Evolutionary conservation across 1,140 invertebrate species (phyloP), one percentile per base, ranked within the genome.

Genomic region (Drosophila azteca): DNA sequence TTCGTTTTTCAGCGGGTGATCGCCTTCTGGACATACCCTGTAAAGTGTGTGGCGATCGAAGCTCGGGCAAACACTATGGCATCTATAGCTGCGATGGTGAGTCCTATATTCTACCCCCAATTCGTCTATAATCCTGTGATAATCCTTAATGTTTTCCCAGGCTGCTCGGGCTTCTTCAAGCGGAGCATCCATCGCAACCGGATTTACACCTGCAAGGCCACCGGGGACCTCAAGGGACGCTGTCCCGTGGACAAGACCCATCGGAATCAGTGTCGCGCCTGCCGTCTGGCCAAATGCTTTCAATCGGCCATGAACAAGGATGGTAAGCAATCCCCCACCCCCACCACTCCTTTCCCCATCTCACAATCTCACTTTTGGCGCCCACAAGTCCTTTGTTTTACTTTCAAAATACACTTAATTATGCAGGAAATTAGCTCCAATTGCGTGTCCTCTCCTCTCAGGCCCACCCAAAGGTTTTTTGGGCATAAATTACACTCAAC

Each of bases 301-400:
- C 96, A 98, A 92, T 97, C 97, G 44, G 96, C 97, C 72, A 99
- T 99, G 98, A 99, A 99, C 92, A 99, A 98, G 94, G 98, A 99
- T 93, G 98, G 98, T 99, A 93, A 97, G 97, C 3, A 11, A 11
- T 20, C 17, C 4, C 22, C 8, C 5, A 1, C 6, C 15, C 31
- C n/a, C 22, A 51, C 2, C 17, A 20, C 17, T 20, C 17, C 24
- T 24, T 24, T 24, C 51, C n/a, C 31, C 6, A 3, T 35, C 2
- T 11, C 9, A 3, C 29, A 8, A 0, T 35, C 31, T 7, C 11
- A 35, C 24, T 44, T 46, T 31, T 7, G 22, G 17, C 48, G 20
- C 41, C 70, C 49, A 54, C 68, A 87, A 87, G 78, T 54, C 35
- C 72, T 72, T 82, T 90, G 81, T 90, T 90, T 77, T 77, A 69